Base-by-base conservation (phyloP, 2,113 vertebrate species). In the Columbina picui region DNA sequence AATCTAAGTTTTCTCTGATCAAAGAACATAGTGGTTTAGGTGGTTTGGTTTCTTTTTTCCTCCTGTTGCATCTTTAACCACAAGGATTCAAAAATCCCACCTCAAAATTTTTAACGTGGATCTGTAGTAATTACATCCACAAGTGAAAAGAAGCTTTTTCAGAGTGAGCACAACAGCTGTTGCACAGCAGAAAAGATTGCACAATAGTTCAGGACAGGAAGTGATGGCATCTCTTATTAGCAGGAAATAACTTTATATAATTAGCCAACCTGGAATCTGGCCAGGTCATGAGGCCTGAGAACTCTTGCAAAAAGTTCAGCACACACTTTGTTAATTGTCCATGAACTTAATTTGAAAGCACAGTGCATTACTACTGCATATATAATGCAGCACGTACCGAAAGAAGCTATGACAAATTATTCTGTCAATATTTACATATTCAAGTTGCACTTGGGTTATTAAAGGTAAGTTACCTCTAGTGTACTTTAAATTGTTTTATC, bases 181-280 rank as follows among this genome's bases (percentile, higher is more conserved):
- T 73, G 53, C 41, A 38, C 29, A 87, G 70, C 61, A 83, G 59
- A 85, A 34, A 50, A 39, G 50, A 55, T 50, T 59, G 74, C 43
- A 75, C 71, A 80, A 38, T 63, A 55, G 77, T 73, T 88, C 22
- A 77, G 82, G 71, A 80, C 67, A 71, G 95, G 89, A 95, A 96
- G 84, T 91, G 94, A 96, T 89, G 91, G 50, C 86, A 96, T 94
- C 84, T 53, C 81, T 71, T 69, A 89, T 49, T 75, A 77, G 96
- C 84, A 90, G 89, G 84, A 95, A 96, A 93, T 94, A 93, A 91
- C 70, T 50, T 89, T 83, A 93, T 36, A 56, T 60, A 73, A 94
- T 94, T 60, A 91, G 41, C 41, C 64, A 87, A 8, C 53, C 7
- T 88, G 93, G 86, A 94, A 55, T 56, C 50, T 92, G 74, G 75